Evolutionary conservation across 2,888 invertebrate species (phyloP).

Genomic region (Drosophila parthenogenetica): DNA sequence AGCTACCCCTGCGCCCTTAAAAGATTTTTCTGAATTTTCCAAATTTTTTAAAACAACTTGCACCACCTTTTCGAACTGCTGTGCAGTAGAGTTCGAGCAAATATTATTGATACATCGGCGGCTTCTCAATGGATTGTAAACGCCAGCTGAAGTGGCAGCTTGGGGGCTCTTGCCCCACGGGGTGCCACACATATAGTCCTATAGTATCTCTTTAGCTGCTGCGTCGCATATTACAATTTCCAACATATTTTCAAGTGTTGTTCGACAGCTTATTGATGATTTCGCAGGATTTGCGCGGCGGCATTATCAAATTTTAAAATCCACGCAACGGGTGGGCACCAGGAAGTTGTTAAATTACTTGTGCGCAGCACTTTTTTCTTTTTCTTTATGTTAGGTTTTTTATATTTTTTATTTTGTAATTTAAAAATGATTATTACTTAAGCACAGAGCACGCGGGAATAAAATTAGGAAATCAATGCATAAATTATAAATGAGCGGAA

Average conservation of each 20-base stretch:
- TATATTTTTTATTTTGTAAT: slow-evolving; percentile 55
- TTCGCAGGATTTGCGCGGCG: slow-evolving; percentile 56
- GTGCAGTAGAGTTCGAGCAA: slow-evolving; percentile 35
- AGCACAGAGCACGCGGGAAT: slow-evolving; percentile 2
- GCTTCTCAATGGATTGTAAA: slow-evolving; percentile 78
- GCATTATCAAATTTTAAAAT: slow-evolving; percentile 70
- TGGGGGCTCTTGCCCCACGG: slow-evolving; percentile 41
- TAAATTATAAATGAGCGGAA: slow-evolving; percentile 69
- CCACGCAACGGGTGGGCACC: slow-evolving; percentile 64
- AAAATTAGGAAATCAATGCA: slow-evolving; percentile 70
- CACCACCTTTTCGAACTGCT: slow-evolving; percentile 67
- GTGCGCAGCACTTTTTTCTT: slow-evolving; percentile 31
- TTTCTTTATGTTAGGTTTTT: slow-evolving; percentile 8
- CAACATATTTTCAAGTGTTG: slow-evolving; percentile 79
- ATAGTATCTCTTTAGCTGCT: slow-evolving; percentile 38
- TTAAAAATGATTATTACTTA: slow-evolving; percentile 75
- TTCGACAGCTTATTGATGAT: slow-evolving; percentile 70
- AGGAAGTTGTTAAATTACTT: slow-evolving; percentile 74
- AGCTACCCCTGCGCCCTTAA: no score
- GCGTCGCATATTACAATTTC: slow-evolving; percentile 72
- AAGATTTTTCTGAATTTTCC: not conserved
- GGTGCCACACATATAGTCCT: slow-evolving; percentile 51
- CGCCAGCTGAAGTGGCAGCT: slow-evolving; percentile 58
- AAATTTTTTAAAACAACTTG: slow-evolving; percentile 62
- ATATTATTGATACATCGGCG: slow-evolving; percentile 79